phyloP scores from a whole-genome alignment of 2,888 invertebrate genomes.

The Bursaphelenchus okinawaensis region DNA sequence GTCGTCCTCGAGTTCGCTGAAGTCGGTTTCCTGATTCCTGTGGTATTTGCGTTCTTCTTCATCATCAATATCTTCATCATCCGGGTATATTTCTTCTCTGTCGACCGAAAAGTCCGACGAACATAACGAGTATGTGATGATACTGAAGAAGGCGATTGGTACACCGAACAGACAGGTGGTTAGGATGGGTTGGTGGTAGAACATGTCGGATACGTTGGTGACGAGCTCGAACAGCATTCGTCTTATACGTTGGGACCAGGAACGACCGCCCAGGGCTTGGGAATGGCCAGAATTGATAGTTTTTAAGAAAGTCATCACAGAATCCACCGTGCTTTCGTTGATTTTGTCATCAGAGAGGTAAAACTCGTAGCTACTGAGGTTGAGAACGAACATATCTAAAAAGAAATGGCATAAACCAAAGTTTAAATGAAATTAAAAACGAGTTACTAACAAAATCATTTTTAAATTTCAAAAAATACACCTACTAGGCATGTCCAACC shows the following conservation, averaged over 20 bases:
- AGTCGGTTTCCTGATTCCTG: background rate
- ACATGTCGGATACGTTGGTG: constrained; percentile 47
- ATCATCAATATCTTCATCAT: constrained; percentile 2
- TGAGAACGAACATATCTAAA: constrained; percentile 82
- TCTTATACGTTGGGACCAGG: constrained; percentile 31
- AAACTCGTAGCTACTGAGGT: constrained; percentile 84
- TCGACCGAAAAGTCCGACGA: constrained; percentile 75
- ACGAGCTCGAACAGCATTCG: constrained; percentile 69
- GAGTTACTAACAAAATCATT: too few relatives aligned
- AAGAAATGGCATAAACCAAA: too few relatives aligned
- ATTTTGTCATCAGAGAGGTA: constrained; percentile 78
- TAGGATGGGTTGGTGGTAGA: constrained; percentile 69
- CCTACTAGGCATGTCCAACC: constrained; percentile 75
- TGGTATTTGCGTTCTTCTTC: background rate
- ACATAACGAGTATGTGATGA: constrained; percentile 90
- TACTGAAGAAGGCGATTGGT: constrained; percentile 82
- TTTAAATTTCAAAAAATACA: constrained; percentile 13
- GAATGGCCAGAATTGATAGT: constrained; percentile 20
- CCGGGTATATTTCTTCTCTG: constrained; percentile 39
- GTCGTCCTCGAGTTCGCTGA: constrained; percentile 7
- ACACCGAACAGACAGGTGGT: constrained; percentile 87
- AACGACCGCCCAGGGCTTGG: constrained; percentile 30
- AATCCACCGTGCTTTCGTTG: constrained; percentile 68
- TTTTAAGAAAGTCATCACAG: constrained; percentile 41
- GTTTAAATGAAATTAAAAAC: too few relatives aligned